phyloP scores from a whole-genome alignment of 2,888 invertebrate species.

The Maniola hyperantus region DNA sequence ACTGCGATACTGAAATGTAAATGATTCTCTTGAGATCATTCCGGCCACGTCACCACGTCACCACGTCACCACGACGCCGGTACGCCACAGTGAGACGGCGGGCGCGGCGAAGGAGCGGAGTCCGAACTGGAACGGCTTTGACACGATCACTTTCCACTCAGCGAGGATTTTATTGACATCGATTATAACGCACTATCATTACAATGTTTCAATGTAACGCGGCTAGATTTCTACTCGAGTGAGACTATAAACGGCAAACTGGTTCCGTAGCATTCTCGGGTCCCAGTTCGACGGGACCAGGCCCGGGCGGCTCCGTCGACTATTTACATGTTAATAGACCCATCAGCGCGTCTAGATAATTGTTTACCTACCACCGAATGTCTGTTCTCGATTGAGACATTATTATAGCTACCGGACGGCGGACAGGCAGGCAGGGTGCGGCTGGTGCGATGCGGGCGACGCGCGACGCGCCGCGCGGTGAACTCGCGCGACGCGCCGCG shows the following conservation, averaged over 20 bases:
- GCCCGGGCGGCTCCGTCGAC: background rate
- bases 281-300: slow-evolving; percentile 6
- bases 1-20: background rate
- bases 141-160: background rate
- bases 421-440: too few relatives aligned
- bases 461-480: too few relatives aligned
- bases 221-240: slow-evolving; percentile 2
- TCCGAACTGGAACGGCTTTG: background rate
- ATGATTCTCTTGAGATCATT: background rate
- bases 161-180: background rate
- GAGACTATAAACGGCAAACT: slow-evolving; percentile 10
- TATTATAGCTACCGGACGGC: too few relatives aligned
- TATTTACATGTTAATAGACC: slow-evolving; percentile 1
- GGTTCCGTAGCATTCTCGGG: slow-evolving; percentile 6
- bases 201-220: background rate
- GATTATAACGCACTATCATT: background rate
- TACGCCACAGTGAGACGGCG: too few relatives aligned
- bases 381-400: too few relatives aligned
- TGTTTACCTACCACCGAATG: background rate
- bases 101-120: background rate
- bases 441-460: too few relatives aligned
- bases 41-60: too few relatives aligned
- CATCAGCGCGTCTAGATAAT: background rate
- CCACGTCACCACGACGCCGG: too few relatives aligned
- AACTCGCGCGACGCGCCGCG: too few relatives aligned